Evolutionary conservation across 2,113 vertebrate genomes (phyloP).

Genomic region (Sinocyclocheilus anshuiensis): DNA sequence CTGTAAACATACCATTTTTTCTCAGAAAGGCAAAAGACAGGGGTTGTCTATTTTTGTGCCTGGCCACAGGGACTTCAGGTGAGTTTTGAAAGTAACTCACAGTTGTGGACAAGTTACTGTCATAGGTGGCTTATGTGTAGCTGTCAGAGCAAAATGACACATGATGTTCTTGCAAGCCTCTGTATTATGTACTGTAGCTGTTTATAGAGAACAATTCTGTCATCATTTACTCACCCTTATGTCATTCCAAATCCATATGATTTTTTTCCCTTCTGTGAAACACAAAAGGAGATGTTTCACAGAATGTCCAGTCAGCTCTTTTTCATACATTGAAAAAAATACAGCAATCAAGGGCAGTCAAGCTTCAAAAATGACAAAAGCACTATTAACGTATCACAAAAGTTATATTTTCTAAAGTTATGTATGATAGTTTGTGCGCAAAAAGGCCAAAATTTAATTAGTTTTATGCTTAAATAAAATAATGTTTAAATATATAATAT

Average conservation of each 20-base stretch:
- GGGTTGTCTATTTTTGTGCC: conserved; percentile 31
- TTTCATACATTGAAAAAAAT: too few species aligned
- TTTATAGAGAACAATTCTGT: background rate
- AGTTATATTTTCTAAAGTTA: too few species aligned
- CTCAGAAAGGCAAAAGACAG: conserved; percentile 21
- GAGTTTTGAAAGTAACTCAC: conserved; percentile 14
- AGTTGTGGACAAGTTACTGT: conserved; percentile 21
- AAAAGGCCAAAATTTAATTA: too few species aligned
- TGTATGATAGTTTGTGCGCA: too few species aligned
- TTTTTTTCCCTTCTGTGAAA: background rate
- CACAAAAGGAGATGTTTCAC: background rate
- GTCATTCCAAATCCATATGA: background rate
- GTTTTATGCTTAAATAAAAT: too few species aligned
- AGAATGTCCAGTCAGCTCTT: background rate
- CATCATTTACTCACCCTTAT: background rate
- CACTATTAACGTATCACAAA: too few species aligned
- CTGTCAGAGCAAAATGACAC: background rate
- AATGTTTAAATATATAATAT: too few species aligned
- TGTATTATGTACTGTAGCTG: background rate
- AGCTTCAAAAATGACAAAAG: too few species aligned
- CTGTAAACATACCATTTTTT: conserved; percentile 24
- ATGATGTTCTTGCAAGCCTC: background rate
- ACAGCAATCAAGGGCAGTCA: too few species aligned
- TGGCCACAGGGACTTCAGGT: background rate
- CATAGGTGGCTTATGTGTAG: background rate